Evolutionary conservation across 2,888 invertebrate species (phyloP).

Genomic region (Pegoplata infirma): DNA sequence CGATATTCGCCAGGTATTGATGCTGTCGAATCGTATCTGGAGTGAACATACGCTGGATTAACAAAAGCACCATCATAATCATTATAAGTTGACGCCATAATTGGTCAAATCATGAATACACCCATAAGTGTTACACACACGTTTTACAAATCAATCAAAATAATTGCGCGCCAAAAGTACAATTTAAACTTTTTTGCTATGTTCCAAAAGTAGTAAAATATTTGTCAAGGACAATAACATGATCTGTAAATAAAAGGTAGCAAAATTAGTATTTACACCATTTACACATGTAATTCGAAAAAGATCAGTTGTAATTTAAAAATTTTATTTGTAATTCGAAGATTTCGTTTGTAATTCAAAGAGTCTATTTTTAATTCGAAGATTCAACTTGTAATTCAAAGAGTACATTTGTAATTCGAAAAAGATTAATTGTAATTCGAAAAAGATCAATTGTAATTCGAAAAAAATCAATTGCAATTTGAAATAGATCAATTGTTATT

Average conservation of each 20-base stretch:
- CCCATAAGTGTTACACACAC: background rate
- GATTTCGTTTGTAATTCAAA: too few species aligned
- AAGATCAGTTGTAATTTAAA: too few species aligned
- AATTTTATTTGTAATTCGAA: too few species aligned
- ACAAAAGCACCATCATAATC: conserved; percentile 51
- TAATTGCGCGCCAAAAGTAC: background rate
- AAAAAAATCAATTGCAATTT: too few species aligned
- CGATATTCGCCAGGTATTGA: conserved; percentile 65
- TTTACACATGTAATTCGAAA: too few species aligned
- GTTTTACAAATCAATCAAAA: background rate
- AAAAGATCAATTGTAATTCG: too few species aligned
- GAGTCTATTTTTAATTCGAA: too few species aligned
- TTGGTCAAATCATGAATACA: conserved; percentile 1
- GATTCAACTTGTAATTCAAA: too few species aligned
- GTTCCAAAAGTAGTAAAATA: conserved; percentile 58
- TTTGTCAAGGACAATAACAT: conserved; percentile 62
- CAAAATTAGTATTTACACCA: background rate
- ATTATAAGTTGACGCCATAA: conserved; percentile 47
- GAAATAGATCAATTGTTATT: too few species aligned
- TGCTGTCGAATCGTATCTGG: conserved; percentile 46
- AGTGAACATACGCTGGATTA: conserved; percentile 58
- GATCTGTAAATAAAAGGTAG: conserved; percentile 35
- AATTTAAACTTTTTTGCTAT: conserved; percentile 56
- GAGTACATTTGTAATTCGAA: too few species aligned
- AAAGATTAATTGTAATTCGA: too few species aligned